Percentiles rank a stretch among this genome's conserved stretches.
Conservation (phyloP, 1,140 invertebrate genomes). For the Rhizoglyphus robini region DNA sequence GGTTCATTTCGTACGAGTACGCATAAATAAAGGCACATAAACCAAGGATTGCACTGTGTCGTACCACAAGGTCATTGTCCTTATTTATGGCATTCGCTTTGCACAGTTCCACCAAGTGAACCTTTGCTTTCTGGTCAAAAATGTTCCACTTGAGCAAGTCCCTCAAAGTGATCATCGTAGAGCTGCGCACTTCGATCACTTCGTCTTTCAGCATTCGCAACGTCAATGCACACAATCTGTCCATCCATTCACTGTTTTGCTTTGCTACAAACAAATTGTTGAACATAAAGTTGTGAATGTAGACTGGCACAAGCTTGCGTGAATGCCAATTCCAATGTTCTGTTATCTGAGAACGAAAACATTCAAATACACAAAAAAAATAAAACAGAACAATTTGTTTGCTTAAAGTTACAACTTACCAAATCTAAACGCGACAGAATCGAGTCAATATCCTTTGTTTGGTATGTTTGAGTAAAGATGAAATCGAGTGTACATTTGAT, state of each 20-base stretch:
- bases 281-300: constrained; percentile 65
- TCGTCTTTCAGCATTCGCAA: constrained; percentile 49
- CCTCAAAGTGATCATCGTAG: constrained; percentile 62
- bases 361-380: not conserved
- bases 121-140: constrained; percentile 37
- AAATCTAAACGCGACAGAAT: not conserved
- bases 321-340: constrained; percentile 54
- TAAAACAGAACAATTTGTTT: too few relatives aligned
- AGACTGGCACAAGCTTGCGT: constrained; percentile 51
- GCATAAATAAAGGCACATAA: constrained; percentile 74
- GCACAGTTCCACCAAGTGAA: constrained; percentile 30
- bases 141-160: constrained; percentile 74
- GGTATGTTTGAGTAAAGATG: not conserved
- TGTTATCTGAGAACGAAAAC: not conserved
- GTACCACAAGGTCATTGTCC: constrained; percentile 35
- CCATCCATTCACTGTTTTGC: constrained; percentile 39
- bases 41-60: constrained; percentile 70
- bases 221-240: constrained; percentile 28
- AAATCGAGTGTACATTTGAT: not conserved
- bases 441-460: not conserved
- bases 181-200: constrained; percentile 59
- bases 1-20: constrained; percentile 75
- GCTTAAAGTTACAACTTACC: too few relatives aligned
- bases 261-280: constrained; percentile 61
- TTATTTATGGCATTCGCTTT: constrained; percentile 25